Base-by-base conservation (phyloP, 2,888 invertebrate genomes). In the Sceliomorpha sp. region DNA sequence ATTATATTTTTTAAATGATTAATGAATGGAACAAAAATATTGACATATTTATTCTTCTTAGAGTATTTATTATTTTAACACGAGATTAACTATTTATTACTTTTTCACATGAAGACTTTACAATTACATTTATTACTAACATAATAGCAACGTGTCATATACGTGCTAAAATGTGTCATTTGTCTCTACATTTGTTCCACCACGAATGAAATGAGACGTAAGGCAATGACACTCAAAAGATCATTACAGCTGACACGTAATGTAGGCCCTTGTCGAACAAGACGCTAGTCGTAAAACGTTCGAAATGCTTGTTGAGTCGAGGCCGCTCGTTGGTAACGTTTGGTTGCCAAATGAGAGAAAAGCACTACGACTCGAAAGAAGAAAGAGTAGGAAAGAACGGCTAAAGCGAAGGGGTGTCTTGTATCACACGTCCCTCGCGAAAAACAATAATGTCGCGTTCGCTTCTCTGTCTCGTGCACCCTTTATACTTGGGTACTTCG, bases 391-490 rank as follows among this genome's bases (percentile, higher is more conserved):
- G 53, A 42, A 36, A 14, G 27, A 39, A 59, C 50, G 56, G 56
- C 34, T 31, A 48, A 42, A 31, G 42, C 47, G 36, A 58, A 59
- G 55, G 53, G 58, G 66, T 64, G 64, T 62, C 59, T 6, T 39
- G 39, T 53, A 36, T 58, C 58, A 55, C 24, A 17, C 56, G 48
- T 48, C 62, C 53, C 70, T 62, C 53, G 47, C 27, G 40, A 36
- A 66, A 66, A 66, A 70, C 70, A 70, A 70, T 64, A 66, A 64
- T 58, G 58, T 67, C 66, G 70, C 62, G 53, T 53, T 53, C 47
- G 56, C 63, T 50, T 50, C 42, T 55, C 51, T 48, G 32, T 34
- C 53, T 59, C 31, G 17, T 31, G 9, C 53, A 59, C 64, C 68
- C 59, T 70, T 63, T 40, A 31, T 47, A 15, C 53, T 48, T 10